phyloP scores from a whole-genome alignment of 2,113 vertebrate species.

The Dipodomys stephensi region DNA sequence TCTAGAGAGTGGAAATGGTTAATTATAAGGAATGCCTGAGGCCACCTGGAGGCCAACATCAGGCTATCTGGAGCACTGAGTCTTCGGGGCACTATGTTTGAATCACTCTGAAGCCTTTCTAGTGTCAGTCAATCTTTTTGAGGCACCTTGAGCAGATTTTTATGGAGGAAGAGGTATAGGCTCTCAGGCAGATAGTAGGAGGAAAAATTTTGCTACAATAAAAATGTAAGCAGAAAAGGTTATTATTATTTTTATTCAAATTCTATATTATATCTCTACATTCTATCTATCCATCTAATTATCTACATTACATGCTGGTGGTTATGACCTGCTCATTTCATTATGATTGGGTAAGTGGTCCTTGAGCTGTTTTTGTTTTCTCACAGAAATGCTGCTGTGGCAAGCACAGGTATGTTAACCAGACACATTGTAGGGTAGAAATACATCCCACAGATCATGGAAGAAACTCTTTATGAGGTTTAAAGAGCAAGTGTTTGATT shows the following conservation, averaged over 20 bases:
- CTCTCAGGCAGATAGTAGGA: not conserved
- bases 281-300: not conserved
- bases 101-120: not conserved
- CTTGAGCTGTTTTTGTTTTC: not conserved
- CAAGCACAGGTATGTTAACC: not conserved
- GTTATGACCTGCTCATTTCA: not conserved
- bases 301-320: not conserved
- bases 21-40: not conserved
- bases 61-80: not conserved
- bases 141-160: constrained; percentile 13
- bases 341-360: not conserved
- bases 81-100: not conserved
- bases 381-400: not conserved
- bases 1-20: not conserved
- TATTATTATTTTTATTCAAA: not conserved
- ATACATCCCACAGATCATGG: not conserved
- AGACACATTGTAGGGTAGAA: not conserved
- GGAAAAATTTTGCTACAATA: constrained; percentile 19
- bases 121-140: not conserved
- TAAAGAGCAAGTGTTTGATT: not conserved
- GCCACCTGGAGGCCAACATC: not conserved
- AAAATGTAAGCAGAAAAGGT: not conserved
- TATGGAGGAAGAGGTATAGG: not conserved
- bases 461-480: not conserved
- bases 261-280: not conserved